These are phyloP conservation scores for Idaea straminata DNA, from an alignment of 2,888 invertebrate genomes.

Conservation along the genomic window DNA sequence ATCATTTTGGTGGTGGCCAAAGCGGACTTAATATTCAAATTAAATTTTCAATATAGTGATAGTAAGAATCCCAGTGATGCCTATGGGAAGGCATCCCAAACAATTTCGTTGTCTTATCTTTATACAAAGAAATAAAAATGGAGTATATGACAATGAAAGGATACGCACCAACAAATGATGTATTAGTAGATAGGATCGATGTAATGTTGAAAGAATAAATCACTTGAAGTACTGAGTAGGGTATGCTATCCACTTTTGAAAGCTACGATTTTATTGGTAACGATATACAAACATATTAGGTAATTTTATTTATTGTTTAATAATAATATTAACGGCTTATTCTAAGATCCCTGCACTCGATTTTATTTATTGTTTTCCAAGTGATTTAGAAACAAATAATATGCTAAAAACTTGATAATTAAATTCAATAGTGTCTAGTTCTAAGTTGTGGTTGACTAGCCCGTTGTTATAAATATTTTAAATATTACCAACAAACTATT, in stretches of 20 bases:
- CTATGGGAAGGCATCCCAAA: slow-evolving; percentile 15
- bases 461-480: too few species aligned
- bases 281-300: background rate
- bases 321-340: too few species aligned
- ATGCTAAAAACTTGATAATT: too few species aligned
- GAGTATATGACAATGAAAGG: slow-evolving; percentile 33
- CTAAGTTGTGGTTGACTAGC: too few species aligned
- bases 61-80: background rate
- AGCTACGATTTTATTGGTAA: slow-evolving; percentile 3
- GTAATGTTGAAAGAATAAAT: slow-evolving; percentile 29
- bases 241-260: slow-evolving; percentile 13
- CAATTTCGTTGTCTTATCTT: slow-evolving; percentile 27
- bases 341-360: too few species aligned
- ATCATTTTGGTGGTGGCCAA: too few species aligned
- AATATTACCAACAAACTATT: too few species aligned
- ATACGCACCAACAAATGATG: slow-evolving; percentile 33
- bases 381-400: too few species aligned
- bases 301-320: background rate
- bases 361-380: too few species aligned
- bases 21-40: background rate
- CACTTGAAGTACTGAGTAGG: slow-evolving; percentile 24
- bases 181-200: slow-evolving; percentile 32
- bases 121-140: slow-evolving; percentile 24
- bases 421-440: too few species aligned
- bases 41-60: background rate